These are phyloP conservation scores for Zophobas morio DNA, from an alignment of 1,140 invertebrate species.

Conservation along the genomic window DNA sequence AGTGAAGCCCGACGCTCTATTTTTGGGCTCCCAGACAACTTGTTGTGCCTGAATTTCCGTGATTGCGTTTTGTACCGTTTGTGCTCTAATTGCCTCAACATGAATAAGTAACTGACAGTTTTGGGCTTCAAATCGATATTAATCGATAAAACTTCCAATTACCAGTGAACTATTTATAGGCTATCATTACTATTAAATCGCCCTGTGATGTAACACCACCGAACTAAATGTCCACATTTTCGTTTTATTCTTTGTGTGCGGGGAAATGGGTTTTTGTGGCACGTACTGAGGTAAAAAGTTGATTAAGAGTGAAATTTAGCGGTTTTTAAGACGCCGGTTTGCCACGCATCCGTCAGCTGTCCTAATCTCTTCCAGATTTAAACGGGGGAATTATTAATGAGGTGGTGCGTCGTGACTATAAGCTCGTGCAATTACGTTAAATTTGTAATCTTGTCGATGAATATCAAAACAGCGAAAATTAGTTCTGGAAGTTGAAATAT, in stretches of 20 bases:
- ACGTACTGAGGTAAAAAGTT: slow-evolving; percentile 11
- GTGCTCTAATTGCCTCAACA: background rate
- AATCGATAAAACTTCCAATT: slow-evolving; percentile 26
- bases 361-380: slow-evolving; percentile 2
- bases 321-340: background rate
- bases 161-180: slow-evolving; percentile 7
- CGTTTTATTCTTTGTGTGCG: background rate
- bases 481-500: too few relatives aligned
- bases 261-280: background rate
- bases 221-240: background rate
- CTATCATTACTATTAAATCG: background rate
- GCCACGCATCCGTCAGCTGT: slow-evolving; percentile 16
- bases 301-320: slow-evolving; percentile 15
- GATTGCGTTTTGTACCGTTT: background rate
- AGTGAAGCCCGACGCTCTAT: too few relatives aligned
- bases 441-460: background rate
- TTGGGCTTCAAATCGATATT: background rate
- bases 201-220: too few relatives aligned
- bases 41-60: background rate
- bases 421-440: too few relatives aligned
- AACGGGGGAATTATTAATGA: slow-evolving; percentile 22
- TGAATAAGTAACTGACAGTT: slow-evolving; percentile 1
- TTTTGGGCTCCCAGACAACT: too few relatives aligned
- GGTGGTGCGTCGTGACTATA: background rate
- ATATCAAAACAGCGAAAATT: background rate